Evolutionary conservation across 35 echinoderm and acorn worm species (phyloP).

Genomic region (Stichopus chloronotus): DNA sequence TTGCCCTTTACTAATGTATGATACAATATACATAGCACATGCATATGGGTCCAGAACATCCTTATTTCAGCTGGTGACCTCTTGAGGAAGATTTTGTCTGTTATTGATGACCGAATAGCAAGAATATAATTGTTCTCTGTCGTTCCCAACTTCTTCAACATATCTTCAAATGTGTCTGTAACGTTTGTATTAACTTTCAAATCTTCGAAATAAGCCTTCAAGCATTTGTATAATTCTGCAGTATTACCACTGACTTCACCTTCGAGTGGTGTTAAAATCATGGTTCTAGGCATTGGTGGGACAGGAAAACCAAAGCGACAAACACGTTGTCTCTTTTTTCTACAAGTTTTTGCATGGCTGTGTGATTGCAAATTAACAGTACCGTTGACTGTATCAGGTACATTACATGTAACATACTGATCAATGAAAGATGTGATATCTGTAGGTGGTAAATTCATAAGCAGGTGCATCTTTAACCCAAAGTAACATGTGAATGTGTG

Average conservation of each 20-base stretch:
- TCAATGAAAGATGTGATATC: neutral
- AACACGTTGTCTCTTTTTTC: constrained; percentile 25
- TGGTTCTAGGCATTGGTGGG: constrained; percentile 66
- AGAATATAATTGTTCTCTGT: constrained; percentile 51
- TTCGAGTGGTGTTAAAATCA: constrained; percentile 59
- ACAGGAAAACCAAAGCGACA: constrained; percentile 75
- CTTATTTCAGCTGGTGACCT: constrained; percentile 69
- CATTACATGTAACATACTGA: constrained; percentile 17
- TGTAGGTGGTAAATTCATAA: neutral
- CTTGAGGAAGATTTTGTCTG: constrained; percentile 66
- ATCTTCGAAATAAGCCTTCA: constrained; percentile 9
- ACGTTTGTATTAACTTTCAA: constrained; percentile 40
- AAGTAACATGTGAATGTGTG: constrained; percentile 59
- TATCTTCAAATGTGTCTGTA: constrained; percentile 35
- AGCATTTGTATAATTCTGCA: neutral
- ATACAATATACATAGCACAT: constrained; percentile 76
- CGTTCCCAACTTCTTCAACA: neutral
- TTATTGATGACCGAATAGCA: constrained; percentile 58
- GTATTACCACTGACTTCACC: neutral
- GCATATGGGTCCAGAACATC: constrained; percentile 77
- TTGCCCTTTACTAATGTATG: constrained; percentile 74
- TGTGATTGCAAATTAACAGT: neutral
- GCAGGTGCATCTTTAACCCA: constrained; percentile 17
- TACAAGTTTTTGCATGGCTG: constrained; percentile 3
- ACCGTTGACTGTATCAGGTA: constrained; percentile 2